These are phyloP conservation scores for Halictus rubicundus DNA, from an alignment of 1,140 invertebrate species.

Conservation along the genomic window DNA sequence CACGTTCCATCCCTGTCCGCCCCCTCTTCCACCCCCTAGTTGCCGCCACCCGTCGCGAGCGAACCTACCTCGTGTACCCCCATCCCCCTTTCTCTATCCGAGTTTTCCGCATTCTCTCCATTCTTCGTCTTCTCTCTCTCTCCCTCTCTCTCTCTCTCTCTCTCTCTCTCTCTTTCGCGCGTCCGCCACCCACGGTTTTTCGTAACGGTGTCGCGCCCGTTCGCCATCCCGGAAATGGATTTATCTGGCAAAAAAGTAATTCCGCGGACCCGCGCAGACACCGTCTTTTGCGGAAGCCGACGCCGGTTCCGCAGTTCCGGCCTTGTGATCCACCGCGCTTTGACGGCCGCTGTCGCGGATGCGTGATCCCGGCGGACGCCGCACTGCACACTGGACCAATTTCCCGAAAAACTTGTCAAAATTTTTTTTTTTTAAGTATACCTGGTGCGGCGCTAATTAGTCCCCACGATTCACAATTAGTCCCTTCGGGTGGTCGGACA, in stretches of 20 bases:
- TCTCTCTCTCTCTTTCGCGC: slow-evolving; percentile 8
- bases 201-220: slow-evolving; percentile 1
- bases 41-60: background rate
- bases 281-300: background rate
- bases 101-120: slow-evolving; percentile 28
- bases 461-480: too few relatives aligned
- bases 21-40: background rate
- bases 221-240: slow-evolving; percentile 44
- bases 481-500: too few relatives aligned
- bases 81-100: background rate
- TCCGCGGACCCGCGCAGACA: slow-evolving; percentile 11
- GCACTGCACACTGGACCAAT: too few relatives aligned
- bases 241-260: slow-evolving; percentile 50
- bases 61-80: background rate
- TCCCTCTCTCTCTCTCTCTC: slow-evolving; percentile 42
- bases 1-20: slow-evolving; percentile 36
- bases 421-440: too few relatives aligned
- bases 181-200: slow-evolving; percentile 4
- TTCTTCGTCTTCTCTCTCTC: slow-evolving; percentile 39
- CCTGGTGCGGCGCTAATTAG: too few relatives aligned
- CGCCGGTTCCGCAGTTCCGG: background rate
- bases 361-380: too few relatives aligned
- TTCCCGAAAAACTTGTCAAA: too few relatives aligned
- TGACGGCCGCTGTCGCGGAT: too few relatives aligned
- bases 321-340: background rate